Percentiles rank a stretch among this genome's conserved stretches.
Evolutionary conservation across 2,888 invertebrate genomes (phyloP).

Genomic region (Atethmia centrago): DNA sequence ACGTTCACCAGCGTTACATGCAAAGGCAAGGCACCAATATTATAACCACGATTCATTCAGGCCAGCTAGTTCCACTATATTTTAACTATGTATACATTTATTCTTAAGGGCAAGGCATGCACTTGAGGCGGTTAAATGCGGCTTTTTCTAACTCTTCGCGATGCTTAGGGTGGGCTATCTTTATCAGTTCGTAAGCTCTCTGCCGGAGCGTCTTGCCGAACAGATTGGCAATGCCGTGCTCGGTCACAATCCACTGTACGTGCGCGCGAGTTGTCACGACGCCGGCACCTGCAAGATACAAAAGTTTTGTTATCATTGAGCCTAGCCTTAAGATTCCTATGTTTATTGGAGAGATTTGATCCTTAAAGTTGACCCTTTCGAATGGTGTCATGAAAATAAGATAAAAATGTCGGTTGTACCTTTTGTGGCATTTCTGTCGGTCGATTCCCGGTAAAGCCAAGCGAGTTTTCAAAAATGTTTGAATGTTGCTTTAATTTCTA

Average conservation of each 20-base stretch:
- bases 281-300: constrained; percentile 93
- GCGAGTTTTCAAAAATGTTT: not conserved
- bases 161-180: constrained; percentile 97
- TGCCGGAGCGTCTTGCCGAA: constrained; percentile 97
- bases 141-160: constrained; percentile 95
- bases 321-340: not conserved
- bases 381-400: not conserved
- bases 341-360: not conserved
- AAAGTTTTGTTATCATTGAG: too few species aligned
- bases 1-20: too few species aligned
- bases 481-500: not conserved
- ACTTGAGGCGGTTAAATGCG: constrained; percentile 95
- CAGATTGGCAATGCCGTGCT: constrained; percentile 96
- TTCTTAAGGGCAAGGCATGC: constrained; percentile 92
- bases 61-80: not conserved
- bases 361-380: not conserved
- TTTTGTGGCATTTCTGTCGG: not conserved
- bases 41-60: constrained; percentile 30
- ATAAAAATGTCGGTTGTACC: not conserved
- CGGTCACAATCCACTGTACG: constrained; percentile 98
- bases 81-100: constrained; percentile 1
- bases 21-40: too few species aligned
- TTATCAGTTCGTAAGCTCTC: constrained; percentile 96
- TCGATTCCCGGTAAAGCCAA: not conserved
- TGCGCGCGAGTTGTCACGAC: constrained; percentile 98